Evolutionary conservation across 2,888 invertebrate species (phyloP), one percentile per base, ranked within the genome.

Genomic region (Zele albiditarsus): DNA sequence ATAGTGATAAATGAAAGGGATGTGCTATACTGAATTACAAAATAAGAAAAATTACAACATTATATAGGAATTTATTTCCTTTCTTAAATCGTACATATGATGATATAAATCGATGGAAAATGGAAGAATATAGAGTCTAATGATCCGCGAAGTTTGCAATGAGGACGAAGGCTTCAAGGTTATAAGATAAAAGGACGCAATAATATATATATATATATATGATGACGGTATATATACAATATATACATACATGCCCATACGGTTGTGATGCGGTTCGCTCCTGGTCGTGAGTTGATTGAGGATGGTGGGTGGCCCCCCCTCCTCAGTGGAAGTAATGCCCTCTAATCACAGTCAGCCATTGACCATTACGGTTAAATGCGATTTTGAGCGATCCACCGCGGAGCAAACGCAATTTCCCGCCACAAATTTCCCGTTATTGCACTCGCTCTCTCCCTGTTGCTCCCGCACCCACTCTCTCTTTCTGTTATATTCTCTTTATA

Each of bases 251-350:
- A 63, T 28, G 49, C 67, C 25, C 58, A 58, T 72, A 66, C 71
- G 69, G 20, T 8, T n/a, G n/a, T 2, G 53, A 53, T 74, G 60
- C 57, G 71, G 77, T 67, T 74, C 66, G 79, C 77, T 75, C 63
- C 80, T 78, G 77, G 77, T 74, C 71, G 74, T 78, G 38, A 82
- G 83, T 85, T 87, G 86, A 87, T 86, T 84, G 85, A 86, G 84
- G 86, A 84, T 84, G 84, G 86, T 87, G 87, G 85, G 87, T 86
- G 87, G 87, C 83, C 85, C 81, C 82, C 80, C 76, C 80, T 75
- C 83, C 81, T 82, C 82, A 80, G 8, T 53, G 46, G 20, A 53
- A 82, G 82, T 84, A 85, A 84, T 85, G 85, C 85, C 83, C 85
- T 83, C 85, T 86, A 87, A 87, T 87, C 87, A 86, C 83, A 80